Base-by-base conservation (phyloP, 2,888 invertebrate genomes). In the Anagyrus pseudococci region DNA sequence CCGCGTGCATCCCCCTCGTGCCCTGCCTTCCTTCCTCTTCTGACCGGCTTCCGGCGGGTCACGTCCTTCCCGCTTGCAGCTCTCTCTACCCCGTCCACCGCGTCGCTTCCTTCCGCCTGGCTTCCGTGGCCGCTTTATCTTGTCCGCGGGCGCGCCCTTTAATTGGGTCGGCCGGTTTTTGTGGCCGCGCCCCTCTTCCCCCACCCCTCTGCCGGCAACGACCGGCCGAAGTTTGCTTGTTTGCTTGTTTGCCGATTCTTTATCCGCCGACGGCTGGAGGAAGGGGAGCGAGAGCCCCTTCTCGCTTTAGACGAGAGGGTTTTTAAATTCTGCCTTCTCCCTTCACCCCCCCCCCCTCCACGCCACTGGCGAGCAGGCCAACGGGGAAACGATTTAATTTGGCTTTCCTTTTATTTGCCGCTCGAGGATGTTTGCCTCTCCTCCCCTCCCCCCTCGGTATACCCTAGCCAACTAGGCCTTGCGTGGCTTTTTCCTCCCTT, bases 111-210 rank as follows among this genome's bases (percentile, higher is more conserved):
- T 25, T 17, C 25, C 7, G 22, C 22, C 33, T 17, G 17, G 41
- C 57, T 23, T 10, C n/a, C 23, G 20, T 6, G 22, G 25, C 25
- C 59, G 53, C 43, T 58, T 58, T 50, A 50, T 58, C 58, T 50
- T 43, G 58, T 15, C 48, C n/a, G 40, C 41, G 25, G 25, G 15
- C 41, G 48, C 53, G 54, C 55, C 63, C 63, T 63, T 63, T 63
- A 63, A 63, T 63, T 63, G 63, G 63, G 63, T 63, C 63, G 63
- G 26, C 44, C 26, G 37, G 6, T 63, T 58, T 58, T 59, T 62
- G 49, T 46, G 23, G 37, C 19, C 7, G 13, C 10, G 15, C 22
- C 19, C 19, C 4, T 7, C 4, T 13, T 17, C 43, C 10, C 22
- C 10, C 17, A 17, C 4, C 29, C 4, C 6, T 29, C 4, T 15